These are phyloP conservation scores for Mergus octosetaceus DNA, from an alignment of 2,797 vertebrate genomes.

Conservation along the genomic window DNA sequence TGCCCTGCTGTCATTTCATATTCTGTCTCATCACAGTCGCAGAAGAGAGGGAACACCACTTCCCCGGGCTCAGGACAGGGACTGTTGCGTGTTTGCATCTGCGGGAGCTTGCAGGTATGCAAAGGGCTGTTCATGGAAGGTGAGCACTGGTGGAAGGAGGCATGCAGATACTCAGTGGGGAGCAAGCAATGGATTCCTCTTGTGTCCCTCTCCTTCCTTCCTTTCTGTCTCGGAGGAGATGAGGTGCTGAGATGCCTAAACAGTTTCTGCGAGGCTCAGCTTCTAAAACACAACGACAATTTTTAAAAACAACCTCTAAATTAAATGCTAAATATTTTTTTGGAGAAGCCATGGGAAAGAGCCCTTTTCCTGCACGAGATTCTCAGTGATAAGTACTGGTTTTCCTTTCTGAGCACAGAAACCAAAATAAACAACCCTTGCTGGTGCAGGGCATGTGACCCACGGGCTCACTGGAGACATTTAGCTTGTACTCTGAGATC, in stretches of 20 bases:
- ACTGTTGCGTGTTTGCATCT: accelerated
- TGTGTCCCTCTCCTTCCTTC: background rate
- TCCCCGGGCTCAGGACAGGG: background rate
- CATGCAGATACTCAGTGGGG: accelerated
- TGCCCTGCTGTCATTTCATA: background rate
- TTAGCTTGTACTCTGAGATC: background rate
- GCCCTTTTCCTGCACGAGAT: background rate
- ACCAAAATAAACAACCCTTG: background rate
- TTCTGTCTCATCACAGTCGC: background rate
- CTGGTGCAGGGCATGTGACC: background rate
- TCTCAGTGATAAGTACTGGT: background rate
- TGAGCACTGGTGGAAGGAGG: background rate
- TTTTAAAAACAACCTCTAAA: background rate
- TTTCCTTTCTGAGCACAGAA: background rate
- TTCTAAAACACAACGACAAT: background rate
- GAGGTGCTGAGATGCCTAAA: background rate
- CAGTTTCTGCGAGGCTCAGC: background rate
- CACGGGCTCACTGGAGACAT: background rate
- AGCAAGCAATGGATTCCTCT: background rate
- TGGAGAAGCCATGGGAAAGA: background rate
- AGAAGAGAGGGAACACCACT: background rate
- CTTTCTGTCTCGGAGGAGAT: background rate
- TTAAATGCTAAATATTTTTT: background rate
- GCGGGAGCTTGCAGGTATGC: background rate
- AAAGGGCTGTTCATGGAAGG: background rate